Evolutionary conservation across 2,797 vertebrate species (phyloP), one percentile per base, ranked within the genome.

Genomic region (Sebastes melanostomus): DNA sequence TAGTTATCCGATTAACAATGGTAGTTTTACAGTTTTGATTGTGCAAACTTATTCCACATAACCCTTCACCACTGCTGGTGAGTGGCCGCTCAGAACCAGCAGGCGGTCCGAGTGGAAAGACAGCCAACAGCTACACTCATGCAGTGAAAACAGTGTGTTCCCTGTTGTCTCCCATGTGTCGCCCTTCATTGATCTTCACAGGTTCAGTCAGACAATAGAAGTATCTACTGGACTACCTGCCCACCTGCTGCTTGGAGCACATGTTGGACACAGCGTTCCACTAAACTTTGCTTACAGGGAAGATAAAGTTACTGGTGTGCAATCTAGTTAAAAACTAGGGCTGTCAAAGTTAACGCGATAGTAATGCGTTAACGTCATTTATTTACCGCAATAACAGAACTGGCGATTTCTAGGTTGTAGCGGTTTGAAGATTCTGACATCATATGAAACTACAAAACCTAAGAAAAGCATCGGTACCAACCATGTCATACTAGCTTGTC

Each of bases 41-140:
- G 18, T 58, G 20, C 10, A 59, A 56, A 54, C 13, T 54, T 55
- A 10, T 55, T 76, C 38, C 54, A 73, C 72, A 73, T 55, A 72
- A 60, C 22, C n/a, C 70, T 80, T 69, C 36, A 75, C 60, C 32
- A 22, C 42, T 76, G 22, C 71, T 76, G 62, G 58, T 77, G 72
- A 80, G 80, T 50, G 77, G 69, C 52, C 2, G 60, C 67, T 82
- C 52, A 63, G 77, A 69, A 79, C 67, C 84, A 86, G 87, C 88
- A 90, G 93, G 89, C 54, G 88, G 86, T 83, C 72, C 56, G 62
- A 86, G 78, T 77, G 85, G 75, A 79, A 79, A 86, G 79, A 81
- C 63, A 78, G 84, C 73, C 68, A 83, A 88, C 65, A 78, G 80
- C 68, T 68, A 74, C 62, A 68, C 20, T 74, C 68, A 66, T 13